Base-by-base conservation (phyloP, 2,888 invertebrate species). In the Drosophila fulvimacula region DNA sequence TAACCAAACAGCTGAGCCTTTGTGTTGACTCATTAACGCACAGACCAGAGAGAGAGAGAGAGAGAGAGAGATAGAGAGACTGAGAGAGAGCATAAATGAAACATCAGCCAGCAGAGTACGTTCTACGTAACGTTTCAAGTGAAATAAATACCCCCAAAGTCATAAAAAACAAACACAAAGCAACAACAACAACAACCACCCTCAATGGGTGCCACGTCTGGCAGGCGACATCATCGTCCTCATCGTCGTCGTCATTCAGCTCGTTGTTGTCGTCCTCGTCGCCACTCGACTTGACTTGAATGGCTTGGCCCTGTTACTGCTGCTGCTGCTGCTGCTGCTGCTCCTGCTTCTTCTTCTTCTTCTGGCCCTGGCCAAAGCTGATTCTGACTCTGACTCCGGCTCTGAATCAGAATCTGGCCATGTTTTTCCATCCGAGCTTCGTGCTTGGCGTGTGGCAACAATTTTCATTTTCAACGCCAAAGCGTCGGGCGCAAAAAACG, bases 1-100 rank as follows among this genome's bases (percentile, higher is more conserved):
- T 83, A 87, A 84, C 85, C 85, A 87, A 85, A 85, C 88, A 85
- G 84, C 88, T 85, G 88, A 85, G 84, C 77, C 78, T 74, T 84
- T 79, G 75, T 87, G 83, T 85, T 88, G 73, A 88, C 88, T 88
- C 85, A 85, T 85, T 85, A 85, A 85, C 82, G 81, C 76, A 73
- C 76, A 65, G 62, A 51, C 67, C 60, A 55, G 15, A 49, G 17
- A 17, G n/a, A 24, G 38, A 42, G 51, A 34, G 42, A 55, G 39
- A 21, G 17, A 21, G 32, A 30, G 39, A 21, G 6, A 32, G 56
- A 41, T 41, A 52, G 51, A 10, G 17, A 21, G 41, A 42, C 10
- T 19, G 60, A 56, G 32, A 32, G 62, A 30, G 49, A 69, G 71
- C 73, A 82, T 57, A 79, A 84, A 76, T 85, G 74, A 82, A 85